Conservation (phyloP, 2,888 invertebrate species). For the Cheilosia impressa region DNA sequence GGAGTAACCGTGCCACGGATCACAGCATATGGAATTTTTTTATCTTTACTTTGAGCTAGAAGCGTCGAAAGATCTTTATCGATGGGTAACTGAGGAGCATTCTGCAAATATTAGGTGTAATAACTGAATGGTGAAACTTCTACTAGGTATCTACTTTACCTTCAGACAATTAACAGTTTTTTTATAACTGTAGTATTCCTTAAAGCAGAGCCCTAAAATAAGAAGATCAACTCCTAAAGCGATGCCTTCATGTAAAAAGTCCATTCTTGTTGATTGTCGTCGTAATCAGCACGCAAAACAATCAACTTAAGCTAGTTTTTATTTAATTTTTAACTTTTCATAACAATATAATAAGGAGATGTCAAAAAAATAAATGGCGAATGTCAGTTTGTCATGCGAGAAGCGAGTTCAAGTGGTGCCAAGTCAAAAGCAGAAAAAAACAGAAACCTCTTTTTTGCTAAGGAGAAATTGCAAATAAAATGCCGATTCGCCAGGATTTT, state of each 20-base stretch:
- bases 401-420: constrained; percentile 34
- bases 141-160: constrained; percentile 84
- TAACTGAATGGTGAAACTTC: neutral
- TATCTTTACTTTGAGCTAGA: constrained; percentile 86
- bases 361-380: constrained; percentile 1
- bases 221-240: constrained; percentile 90
- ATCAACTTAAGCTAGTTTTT: constrained; percentile 21
- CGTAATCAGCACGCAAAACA: neutral
- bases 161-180: constrained; percentile 88
- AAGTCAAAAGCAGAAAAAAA: neutral
- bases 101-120: constrained; percentile 82
- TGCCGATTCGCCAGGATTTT: no score
- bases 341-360: constrained; percentile 20
- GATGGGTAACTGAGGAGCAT: constrained; percentile 88
- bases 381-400: constrained; percentile 33
- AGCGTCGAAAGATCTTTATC: constrained; percentile 87
- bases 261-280: constrained; percentile 85
- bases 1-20: constrained; percentile 91
- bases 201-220: constrained; percentile 89
- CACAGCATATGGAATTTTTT: constrained; percentile 89
- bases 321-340: constrained; percentile 22
- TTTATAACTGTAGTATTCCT: constrained; percentile 90
- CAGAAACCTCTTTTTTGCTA: no score
- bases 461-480: no score
- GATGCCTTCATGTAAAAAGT: constrained; percentile 90